Percentiles rank a stretch among this genome's conserved stretches.
Conservation (phyloP, 2,113 vertebrate genomes). For the Cromileptes altivelis region DNA sequence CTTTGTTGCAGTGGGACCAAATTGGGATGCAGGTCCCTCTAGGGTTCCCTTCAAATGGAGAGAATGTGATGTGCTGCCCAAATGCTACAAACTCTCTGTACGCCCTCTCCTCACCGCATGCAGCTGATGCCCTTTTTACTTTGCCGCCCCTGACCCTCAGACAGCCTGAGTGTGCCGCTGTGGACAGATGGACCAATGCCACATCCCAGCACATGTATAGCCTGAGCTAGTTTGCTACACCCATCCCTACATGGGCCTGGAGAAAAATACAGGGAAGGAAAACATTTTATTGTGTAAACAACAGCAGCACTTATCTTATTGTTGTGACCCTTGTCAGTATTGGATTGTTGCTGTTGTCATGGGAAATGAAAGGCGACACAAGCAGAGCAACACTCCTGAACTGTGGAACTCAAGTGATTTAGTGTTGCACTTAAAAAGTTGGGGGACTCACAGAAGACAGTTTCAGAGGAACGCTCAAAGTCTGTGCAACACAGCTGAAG, state of each 20-base stretch:
- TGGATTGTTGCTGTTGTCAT: conserved; percentile 7
- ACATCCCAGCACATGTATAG: neutral
- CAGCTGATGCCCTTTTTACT: neutral
- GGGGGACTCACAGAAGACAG: neutral
- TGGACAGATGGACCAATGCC: too few species aligned
- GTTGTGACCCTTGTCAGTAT: neutral
- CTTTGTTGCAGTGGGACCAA: too few species aligned
- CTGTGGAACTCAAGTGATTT: neutral
- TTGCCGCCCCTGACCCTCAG: too few species aligned
- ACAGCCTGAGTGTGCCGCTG: too few species aligned
- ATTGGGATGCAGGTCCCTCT: too few species aligned
- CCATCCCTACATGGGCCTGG: neutral
- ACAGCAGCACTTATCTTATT: neutral
- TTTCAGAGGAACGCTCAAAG: neutral
- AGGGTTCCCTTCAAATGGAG: too few species aligned
- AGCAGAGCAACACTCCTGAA: neutral
- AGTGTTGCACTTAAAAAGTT: neutral
- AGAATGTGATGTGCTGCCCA: too few species aligned
- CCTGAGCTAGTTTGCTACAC: neutral
- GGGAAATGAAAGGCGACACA: neutral
- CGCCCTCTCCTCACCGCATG: too few species aligned
- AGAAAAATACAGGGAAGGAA: neutral
- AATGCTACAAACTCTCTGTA: too few species aligned
- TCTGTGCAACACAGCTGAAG: neutral
- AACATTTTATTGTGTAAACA: neutral